Evolutionary conservation across 2,113 vertebrate genomes (phyloP), one percentile per base, ranked within the genome.

Genomic region (Scartelaos histophorus): DNA sequence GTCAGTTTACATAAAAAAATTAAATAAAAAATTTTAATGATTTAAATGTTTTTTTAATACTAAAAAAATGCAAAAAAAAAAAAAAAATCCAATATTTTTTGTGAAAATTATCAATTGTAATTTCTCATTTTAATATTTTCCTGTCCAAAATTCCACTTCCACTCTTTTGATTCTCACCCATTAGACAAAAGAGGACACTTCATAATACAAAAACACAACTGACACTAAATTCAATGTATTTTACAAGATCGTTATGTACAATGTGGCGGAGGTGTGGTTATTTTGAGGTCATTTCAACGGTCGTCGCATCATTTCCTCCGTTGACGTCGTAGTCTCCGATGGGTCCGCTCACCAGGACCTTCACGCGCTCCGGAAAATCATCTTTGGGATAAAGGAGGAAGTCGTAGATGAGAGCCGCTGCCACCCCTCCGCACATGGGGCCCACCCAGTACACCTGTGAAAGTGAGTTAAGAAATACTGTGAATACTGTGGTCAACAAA

Each of bases 311-410:
- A 0, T 92, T 92, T 35, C 83, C 82, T 46, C 92, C 89, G 13
- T 92, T 94, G 6, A 94, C 85, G 0, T 93, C 92, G 11, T 93
- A 94, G 75, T 98, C 97, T 13, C 95, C 95, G 56, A 91, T 93
- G 13, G 96, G 95, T n/a, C 97, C 97, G 0, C 93, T 96, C 78
- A 96, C 94, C 92, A 98, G 93, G 66, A 98, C 95, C 81, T 96
- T 96, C 78, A 99, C 24, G 1, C 98, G 96, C 24, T 97, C 95
- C 0, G 95, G 93, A 76, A 98, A 91, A 82, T 98, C 94, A 0
- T 95, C 94, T 66, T 96, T 95, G 0, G 97, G 96, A 1, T 91
- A 95, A 71, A 99, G 93, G 87, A 98, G 88, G 87, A 98, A 98
- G 81, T 98, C 98, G 0, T 99, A 98, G 53, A 97, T 87, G n/a